These are phyloP conservation scores for Athene cunicularia DNA, from an alignment of 2,113 vertebrate species.

Conservation along the genomic window DNA sequence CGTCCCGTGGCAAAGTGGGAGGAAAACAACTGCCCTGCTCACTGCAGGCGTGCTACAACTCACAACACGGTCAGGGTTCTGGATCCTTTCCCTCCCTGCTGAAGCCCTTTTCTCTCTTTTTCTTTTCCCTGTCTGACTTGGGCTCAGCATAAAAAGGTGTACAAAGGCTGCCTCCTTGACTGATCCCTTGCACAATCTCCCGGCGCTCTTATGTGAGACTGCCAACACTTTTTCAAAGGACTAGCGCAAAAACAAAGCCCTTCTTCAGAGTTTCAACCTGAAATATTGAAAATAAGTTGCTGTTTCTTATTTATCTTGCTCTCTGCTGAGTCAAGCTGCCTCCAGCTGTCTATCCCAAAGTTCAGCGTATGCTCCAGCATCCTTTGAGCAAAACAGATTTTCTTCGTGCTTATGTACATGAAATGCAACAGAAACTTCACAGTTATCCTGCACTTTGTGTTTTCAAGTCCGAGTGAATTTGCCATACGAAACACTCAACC, in stretches of 20 bases:
- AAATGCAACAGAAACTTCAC: neutral
- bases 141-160: neutral
- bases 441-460: neutral
- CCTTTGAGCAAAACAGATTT: neutral
- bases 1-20: neutral
- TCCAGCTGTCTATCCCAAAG: neutral
- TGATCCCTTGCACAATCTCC: neutral
- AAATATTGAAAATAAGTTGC: conserved; percentile 13
- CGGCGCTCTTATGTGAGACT: neutral
- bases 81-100: neutral
- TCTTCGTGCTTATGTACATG: neutral
- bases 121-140: neutral
- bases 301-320: neutral
- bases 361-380: neutral
- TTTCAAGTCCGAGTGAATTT: neutral
- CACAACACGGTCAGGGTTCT: rapidly evolving
- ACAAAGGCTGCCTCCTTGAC: neutral
- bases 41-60: neutral
- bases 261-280: neutral
- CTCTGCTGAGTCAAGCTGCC: neutral
- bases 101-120: neutral
- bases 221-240: neutral
- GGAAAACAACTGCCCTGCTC: neutral
- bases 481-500: neutral
- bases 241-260: neutral